Evolutionary conservation across 2,113 vertebrate genomes (phyloP).

Genomic region (Acanthisitta chloris): DNA sequence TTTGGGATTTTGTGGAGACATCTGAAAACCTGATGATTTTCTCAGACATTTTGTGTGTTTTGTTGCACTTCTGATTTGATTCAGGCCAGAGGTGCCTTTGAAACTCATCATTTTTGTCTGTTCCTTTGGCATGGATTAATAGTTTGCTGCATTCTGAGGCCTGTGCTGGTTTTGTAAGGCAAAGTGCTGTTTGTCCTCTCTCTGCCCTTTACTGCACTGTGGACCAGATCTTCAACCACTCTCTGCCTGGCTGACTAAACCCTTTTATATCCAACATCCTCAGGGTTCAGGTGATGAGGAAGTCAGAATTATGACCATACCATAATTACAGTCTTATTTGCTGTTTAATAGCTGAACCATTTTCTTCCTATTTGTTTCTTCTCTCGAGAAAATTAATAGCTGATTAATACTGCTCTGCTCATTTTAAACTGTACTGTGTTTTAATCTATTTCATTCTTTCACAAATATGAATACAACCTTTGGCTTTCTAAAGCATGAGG

Average conservation of each 20-base stretch:
- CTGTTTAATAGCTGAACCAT: background rate
- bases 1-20: background rate
- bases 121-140: background rate
- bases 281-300: background rate
- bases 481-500: background rate
- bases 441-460: background rate
- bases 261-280: background rate
- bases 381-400: background rate
- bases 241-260: background rate
- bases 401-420: background rate
- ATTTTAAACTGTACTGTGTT: background rate
- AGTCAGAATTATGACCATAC: background rate
- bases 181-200: background rate
- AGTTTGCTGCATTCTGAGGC: background rate
- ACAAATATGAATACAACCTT: background rate
- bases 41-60: background rate
- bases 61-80: background rate
- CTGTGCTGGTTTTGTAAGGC: background rate
- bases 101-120: background rate
- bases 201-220: background rate
- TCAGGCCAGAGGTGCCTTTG: background rate
- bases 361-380: background rate
- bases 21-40: background rate
- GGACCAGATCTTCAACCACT: background rate
- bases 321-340: background rate